Base-by-base conservation (phyloP, 2,888 invertebrate species). In the Plutella xylostella region DNA sequence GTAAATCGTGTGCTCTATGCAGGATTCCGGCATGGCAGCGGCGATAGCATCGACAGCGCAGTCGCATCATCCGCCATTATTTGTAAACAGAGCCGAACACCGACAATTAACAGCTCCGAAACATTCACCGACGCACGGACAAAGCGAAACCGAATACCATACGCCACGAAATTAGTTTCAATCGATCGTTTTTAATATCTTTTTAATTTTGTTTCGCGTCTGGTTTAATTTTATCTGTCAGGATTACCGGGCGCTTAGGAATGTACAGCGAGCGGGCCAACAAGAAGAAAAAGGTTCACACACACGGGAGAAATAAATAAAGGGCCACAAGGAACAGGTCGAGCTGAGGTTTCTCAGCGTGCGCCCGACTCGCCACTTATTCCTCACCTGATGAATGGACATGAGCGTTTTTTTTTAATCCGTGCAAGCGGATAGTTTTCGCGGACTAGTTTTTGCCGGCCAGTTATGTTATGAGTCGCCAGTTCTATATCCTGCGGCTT, bases 131-230 rank as follows among this genome's bases (percentile, higher is more conserved):
- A 43, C 19, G n/a, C n/a, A n/a, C n/a, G n/a, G n/a, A n/a, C n/a
- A n/a, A n/a, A 45, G 48, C 56, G 57, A 58, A 21, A 61, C 61
- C 59, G 61, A 70, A 74, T 67, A 65, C 71, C 77, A 72, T 74
- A 76, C 78, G 67, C 70, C 75, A 77, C 79, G 63, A 77, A 83
- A 82, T 83, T 83, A 82, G 80, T 78, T 60, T 63, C 68, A 68
- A 68, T 73, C 74, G 72, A 75, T 71, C 68, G 68, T 75, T 76
- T 77, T 77, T 72, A 75, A 75, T 63, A 72, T 71, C 75, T 70
- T 80, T 82, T 82, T 82, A 78, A 80, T 82, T 82, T 83, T 80
- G 72, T 82, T 83, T 77, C 73, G 73, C 76, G 83, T 83, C 83
- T 83, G 80, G 78, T 77, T 80, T 80, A 82, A 83, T 80, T 82